A percentile compares a stretch with the other conserved stretches of the same genome.
Evolutionary conservation across 1,140 invertebrate genomes (phyloP).

Genomic region (Scaptomyza pallida): DNA sequence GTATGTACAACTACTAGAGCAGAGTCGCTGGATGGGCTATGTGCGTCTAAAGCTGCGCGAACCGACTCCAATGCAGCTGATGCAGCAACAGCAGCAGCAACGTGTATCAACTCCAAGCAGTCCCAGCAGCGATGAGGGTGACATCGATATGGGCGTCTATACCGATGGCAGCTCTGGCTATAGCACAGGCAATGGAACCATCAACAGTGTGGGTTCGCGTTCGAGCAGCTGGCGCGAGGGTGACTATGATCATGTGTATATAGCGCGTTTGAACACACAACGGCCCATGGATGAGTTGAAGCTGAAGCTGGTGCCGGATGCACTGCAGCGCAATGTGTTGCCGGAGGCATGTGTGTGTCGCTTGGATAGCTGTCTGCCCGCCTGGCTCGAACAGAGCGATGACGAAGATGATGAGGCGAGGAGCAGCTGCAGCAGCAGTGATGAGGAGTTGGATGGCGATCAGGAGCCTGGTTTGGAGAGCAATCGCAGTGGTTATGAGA

Average conservation of each 20-base stretch:
- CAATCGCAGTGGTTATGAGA: slow-evolving; percentile 46
- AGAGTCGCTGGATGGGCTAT: slow-evolving; percentile 78
- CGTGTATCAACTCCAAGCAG: slow-evolving; percentile 3
- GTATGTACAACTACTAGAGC: slow-evolving; percentile 60
- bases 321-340: slow-evolving; percentile 58
- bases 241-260: slow-evolving; percentile 75
- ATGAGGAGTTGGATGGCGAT: slow-evolving; percentile 70
- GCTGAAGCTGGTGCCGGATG: background rate
- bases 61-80: slow-evolving; percentile 3
- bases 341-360: slow-evolving; percentile 65
- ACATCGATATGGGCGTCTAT: slow-evolving; percentile 37
- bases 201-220: slow-evolving; percentile 4
- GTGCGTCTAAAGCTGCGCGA: slow-evolving; percentile 73
- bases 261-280: slow-evolving; percentile 68
- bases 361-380: slow-evolving; percentile 58
- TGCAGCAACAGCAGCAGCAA: background rate
- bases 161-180: slow-evolving; percentile 72
- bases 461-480: slow-evolving; percentile 74
- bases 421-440: slow-evolving; percentile 27
- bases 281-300: slow-evolving; percentile 60
- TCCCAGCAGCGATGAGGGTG: slow-evolving; percentile 4
- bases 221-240: slow-evolving; percentile 25
- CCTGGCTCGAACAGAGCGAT: slow-evolving; percentile 70
- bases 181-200: slow-evolving; percentile 47
- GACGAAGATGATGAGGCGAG: slow-evolving; percentile 68